Evolutionary conservation across 1,140 invertebrate genomes (phyloP), one percentile per base, ranked within the genome.

Genomic region (Lasaia peninsularis): DNA sequence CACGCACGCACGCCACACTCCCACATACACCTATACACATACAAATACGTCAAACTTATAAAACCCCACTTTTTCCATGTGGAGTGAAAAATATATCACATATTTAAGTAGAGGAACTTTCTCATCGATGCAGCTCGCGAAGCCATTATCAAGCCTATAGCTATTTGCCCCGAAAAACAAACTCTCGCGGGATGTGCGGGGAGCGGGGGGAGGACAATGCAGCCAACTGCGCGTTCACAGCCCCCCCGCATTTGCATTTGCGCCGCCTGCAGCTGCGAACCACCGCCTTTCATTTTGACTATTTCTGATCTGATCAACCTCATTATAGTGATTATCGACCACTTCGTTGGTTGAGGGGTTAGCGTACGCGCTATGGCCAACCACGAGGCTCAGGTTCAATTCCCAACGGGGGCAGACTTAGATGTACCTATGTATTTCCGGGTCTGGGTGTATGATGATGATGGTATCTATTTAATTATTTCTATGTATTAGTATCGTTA

Each of bases 101-200:
- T 35, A 40, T 48, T 18, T n/a, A 69, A 67, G 65, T 76, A 82
- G 81, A 85, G 84, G 57, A 78, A 21, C 60, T 34, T 69, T 31
- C 67, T 20, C 2, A 18, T 8, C 16, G 55, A 58, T 65, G 63
- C 66, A 67, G 62, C 67, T 73, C 83, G 81, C 76, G 85, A 85
- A 81, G 79, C 85, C 85, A 88, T 88, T 88, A 88, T 86, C 83
- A 85, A 85, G 83, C 83, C 85, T 86, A 88, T 86, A 88, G 85
- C 83, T 88, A 88, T 88, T 88, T 88, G 85, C 85, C 74, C 82
- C 85, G 85, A 88, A 86, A 88, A 88, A 88, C 85, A 88, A 88
- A 88, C 82, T 86, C 83, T 86, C 82, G 81, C 82, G 85, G 81
- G 82, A 84, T 67, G 78, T 58, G 56, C 67, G 71, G 65, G 33